Evolutionary conservation across 2,888 invertebrate genomes (phyloP), one percentile per base, ranked within the genome.

Genomic region (Phymatocera aterrima): DNA sequence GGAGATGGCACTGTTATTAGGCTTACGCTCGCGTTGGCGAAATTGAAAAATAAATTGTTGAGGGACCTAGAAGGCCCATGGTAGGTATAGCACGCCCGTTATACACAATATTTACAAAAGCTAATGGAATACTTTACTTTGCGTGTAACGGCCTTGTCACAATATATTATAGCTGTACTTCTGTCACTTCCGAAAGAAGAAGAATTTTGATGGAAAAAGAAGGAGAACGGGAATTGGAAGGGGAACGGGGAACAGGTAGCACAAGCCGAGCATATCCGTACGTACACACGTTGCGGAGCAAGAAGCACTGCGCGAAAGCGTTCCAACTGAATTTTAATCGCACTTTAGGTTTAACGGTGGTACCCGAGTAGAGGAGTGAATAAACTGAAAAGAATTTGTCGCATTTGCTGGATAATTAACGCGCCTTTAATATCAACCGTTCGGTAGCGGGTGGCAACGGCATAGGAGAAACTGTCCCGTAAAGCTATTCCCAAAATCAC

Each of bases 21-120:
- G 79, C 80, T 80, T 80, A 80, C 77, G 79, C 60, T 40, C 60
- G 74, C 72, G 65, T 57, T 61, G 46, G 74, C 57, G 65, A 80
- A 80, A 80, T 80, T 80, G 80, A 80, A 80, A 80, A 79, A 80
- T 80, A 80, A 80, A 80, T 80, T 80, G 80, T 79, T 77, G 80
- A 80, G 80, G 80, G 80, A 80, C 80, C 74, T 74, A 70, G 37
- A 78, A n/a, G 57, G 65, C 72, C 61, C 78, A 64, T 43, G 81
- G 68, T 70, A 70, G 31, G 60, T 34, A 51, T 68, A 3, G 51
- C 43, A 72, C n/a, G 34, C 51, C 72, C 72, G 72, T 72, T 51
- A 51, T 72, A 72, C 60, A 46, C 75, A 74, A 77, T 81, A 79
- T 79, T 81, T 81, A 77, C 79, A 77, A 77, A 68, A 78, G 51